These are phyloP conservation scores for Limnephilus auricula DNA, from an alignment of 2,888 invertebrate genomes.

Conservation along the genomic window DNA sequence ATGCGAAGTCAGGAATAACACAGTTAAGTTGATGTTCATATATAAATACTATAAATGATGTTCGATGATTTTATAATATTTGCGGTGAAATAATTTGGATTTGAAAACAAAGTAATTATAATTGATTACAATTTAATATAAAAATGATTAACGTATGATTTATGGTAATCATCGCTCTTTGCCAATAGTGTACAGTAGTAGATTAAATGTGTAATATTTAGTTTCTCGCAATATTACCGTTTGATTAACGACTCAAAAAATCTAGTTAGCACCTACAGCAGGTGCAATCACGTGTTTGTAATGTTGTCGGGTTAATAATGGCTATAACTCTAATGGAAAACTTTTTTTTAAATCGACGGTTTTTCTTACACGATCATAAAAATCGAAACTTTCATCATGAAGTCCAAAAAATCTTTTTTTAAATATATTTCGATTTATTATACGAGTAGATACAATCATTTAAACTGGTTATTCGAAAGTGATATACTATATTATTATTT, in stretches of 20 bases:
- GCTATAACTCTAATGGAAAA: background rate
- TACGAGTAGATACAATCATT: background rate
- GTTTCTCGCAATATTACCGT: background rate
- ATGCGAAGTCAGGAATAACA: background rate
- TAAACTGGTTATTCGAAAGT: background rate
- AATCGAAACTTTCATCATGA: background rate
- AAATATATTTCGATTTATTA: background rate
- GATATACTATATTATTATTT: background rate
- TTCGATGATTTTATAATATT: constrained; percentile 9
- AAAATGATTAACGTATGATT: background rate
- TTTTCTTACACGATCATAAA: background rate
- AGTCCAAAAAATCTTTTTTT: background rate
- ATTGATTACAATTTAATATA: constrained; percentile 16
- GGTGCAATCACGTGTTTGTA: background rate
- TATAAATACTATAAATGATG: background rate
- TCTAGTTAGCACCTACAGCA: background rate
- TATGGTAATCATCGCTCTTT: background rate
- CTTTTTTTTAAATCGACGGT: no score
- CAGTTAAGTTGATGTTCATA: background rate
- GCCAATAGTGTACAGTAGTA: background rate
- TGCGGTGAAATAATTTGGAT: constrained; percentile 4
- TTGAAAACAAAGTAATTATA: constrained; percentile 30
- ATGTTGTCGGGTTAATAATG: background rate
- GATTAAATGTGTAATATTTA: background rate
- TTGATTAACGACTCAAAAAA: background rate